Percentiles rank a stretch among this genome's conserved stretches.
phyloP scores from a whole-genome alignment of 2,113 vertebrate genomes.

The Polypterus bichir region DNA sequence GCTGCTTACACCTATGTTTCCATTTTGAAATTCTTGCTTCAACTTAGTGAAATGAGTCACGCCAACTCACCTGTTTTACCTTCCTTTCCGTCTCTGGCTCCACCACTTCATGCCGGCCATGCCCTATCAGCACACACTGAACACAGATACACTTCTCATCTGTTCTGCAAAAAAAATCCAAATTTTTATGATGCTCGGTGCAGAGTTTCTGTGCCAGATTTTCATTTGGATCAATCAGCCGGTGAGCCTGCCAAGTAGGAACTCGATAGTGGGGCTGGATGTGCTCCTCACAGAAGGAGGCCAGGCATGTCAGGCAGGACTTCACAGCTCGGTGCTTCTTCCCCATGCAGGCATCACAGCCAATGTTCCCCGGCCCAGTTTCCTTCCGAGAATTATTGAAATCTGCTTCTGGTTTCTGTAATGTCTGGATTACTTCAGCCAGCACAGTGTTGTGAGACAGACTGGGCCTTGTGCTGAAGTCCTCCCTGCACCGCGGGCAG shows the following conservation, averaged over 20 bases:
- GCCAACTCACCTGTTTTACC: no score
- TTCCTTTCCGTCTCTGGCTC: no score
- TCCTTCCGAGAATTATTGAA: no score
- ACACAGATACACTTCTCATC: conserved; percentile 57
- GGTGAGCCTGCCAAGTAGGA: conserved; percentile 58
- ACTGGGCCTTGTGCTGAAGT: conserved; percentile 33
- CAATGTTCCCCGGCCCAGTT: conserved; percentile 8
- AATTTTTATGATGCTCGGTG: conserved; percentile 46
- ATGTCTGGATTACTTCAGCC: conserved; percentile 47
- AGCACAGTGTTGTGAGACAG: conserved; percentile 56
- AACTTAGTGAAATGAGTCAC: no score
- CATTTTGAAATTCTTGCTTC: no score
- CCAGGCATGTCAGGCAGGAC: conserved; percentile 76
- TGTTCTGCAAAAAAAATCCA: conserved; percentile 54
- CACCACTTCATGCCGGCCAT: conserved; percentile 23
- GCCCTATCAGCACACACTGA: conserved; percentile 37
- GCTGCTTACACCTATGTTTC: no score
- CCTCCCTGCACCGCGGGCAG: conserved; percentile 49
- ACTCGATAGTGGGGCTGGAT: conserved; percentile 65
- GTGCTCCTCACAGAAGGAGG: conserved; percentile 69
- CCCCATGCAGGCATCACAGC: conserved; percentile 61
- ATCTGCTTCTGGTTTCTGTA: background rate
- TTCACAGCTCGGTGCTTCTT: conserved; percentile 35
- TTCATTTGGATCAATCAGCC: conserved; percentile 47
- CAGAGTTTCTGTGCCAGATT: conserved; percentile 55